Percentiles rank a stretch among this genome's conserved stretches.
These are phyloP conservation scores for Epinephelus coioides DNA, from an alignment of 2,797 vertebrate species.

Conservation along the genomic window DNA sequence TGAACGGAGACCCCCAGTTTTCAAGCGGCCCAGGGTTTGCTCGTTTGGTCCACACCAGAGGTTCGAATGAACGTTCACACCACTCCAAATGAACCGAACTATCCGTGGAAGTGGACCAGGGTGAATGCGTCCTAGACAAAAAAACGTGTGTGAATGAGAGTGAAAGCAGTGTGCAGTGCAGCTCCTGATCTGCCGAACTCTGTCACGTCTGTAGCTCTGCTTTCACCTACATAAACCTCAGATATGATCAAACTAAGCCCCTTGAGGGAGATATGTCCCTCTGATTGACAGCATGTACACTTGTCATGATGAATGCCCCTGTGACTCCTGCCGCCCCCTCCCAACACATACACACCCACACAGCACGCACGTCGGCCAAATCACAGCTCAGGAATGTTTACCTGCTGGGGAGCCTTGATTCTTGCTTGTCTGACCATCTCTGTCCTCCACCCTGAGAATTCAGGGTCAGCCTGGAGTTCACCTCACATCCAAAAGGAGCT, in stretches of 20 bases:
- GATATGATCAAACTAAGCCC: neutral
- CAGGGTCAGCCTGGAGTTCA: constrained; percentile 33
- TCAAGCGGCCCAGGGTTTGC: too few relatives aligned
- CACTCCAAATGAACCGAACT: too few relatives aligned
- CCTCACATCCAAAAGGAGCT: constrained; percentile 14
- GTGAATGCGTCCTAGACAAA: too few relatives aligned
- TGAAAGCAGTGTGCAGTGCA: neutral
- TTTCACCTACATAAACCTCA: constrained; percentile 12
- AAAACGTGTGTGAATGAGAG: neutral
- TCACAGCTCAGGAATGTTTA: constrained; percentile 54
- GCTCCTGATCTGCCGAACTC: neutral
- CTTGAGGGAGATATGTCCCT: neutral
- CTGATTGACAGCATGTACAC: constrained; percentile 19
- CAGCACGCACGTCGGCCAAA: neutral
- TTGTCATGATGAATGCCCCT: constrained; percentile 11
- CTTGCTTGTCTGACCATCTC: constrained; percentile 41
- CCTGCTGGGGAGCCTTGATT: constrained; percentile 33
- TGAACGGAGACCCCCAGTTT: too few relatives aligned
- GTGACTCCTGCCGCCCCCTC: constrained; percentile 1
- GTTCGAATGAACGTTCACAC: too few relatives aligned
- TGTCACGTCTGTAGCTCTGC: neutral
- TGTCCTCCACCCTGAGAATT: constrained; percentile 2
- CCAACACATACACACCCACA: neutral
- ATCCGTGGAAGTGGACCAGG: too few relatives aligned
- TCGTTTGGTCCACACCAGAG: too few relatives aligned